These are phyloP conservation scores for Catharus fuscescens DNA, from an alignment of 2,113 vertebrate species.

Conservation along the genomic window DNA sequence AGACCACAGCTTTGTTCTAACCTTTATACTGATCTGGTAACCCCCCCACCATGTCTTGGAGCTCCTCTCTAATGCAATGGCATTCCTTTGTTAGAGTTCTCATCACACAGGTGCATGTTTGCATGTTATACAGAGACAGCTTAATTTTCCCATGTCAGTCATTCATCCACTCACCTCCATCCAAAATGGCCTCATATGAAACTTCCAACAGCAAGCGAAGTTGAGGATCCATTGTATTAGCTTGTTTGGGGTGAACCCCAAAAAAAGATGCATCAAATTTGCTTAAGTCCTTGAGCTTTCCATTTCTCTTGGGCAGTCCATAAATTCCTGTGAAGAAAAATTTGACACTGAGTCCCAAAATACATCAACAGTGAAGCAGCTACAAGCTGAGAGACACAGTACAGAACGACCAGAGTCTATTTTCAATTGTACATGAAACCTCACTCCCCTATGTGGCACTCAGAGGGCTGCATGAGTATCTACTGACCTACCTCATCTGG, in stretches of 20 bases:
- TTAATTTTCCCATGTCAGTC: background rate
- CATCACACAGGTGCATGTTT: background rate
- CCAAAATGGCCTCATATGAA: constrained; percentile 92
- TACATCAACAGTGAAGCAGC: background rate
- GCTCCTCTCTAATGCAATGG: background rate
- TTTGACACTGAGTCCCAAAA: background rate
- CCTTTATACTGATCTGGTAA: background rate
- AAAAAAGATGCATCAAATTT: constrained; percentile 95
- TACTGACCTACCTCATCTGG: background rate
- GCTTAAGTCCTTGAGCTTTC: constrained; percentile 94
- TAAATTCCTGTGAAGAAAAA: constrained; percentile 82
- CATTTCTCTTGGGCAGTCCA: constrained; percentile 88
- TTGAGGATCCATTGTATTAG: constrained; percentile 97
- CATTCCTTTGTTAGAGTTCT: background rate
- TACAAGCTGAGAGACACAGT: background rate
- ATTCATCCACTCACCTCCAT: constrained; percentile 82
- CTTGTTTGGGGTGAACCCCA: constrained; percentile 92
- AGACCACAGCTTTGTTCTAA: background rate
- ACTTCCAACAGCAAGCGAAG: constrained; percentile 91
- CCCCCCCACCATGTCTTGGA: background rate
- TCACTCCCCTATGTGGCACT: background rate
- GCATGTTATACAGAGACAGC: background rate
- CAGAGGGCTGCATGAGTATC: background rate
- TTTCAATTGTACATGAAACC: background rate
- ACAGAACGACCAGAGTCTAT: background rate